Evolutionary conservation across 2,888 invertebrate genomes (phyloP), one percentile per base, ranked within the genome.

Genomic region (Scaptomyza cyrtandrae): DNA sequence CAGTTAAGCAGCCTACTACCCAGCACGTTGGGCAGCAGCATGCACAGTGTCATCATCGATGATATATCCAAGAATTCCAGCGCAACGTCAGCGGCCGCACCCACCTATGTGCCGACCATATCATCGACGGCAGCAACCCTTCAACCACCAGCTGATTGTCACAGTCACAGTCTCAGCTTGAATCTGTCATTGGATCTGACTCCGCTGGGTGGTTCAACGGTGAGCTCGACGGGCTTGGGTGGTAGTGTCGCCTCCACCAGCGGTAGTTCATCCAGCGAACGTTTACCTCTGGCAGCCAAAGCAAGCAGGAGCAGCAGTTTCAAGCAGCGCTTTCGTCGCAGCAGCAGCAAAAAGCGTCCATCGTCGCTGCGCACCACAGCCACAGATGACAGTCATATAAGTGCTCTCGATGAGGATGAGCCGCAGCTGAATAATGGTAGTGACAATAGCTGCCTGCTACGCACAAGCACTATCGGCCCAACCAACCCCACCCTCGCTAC

Each of bases 391-490:
- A 77, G 71, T 16, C 44, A 58, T 14, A 62, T 56, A 33, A 52
- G 93, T 73, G 94, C 94, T 72, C 94, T 94, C 52, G 94, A 94
- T 33, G 89, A 91, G 39, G 89, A 88, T 37, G 93, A 94, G n/a
- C 93, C 94, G 5, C 93, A 94, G 27, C 91, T 95, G 19, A 95
- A 95, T 80, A 96, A 96, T 88, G 95, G 95, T 46, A 93, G 95
- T 50, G 96, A 96, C 86, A 96, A 95, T 87, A 94, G 95, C 16
- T 95, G 95, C 48, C 73, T 91, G 29, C 54, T 82, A 68, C 24
- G 80, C 64, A 27, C 10, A 46, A 49, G 46, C 67, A 63, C 46
- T 69, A 19, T 49, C 94, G 33, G 92, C 94, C 5, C 37, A 1
- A 14, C 7, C 39, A 39, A 37, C 39, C 24, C 37, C 52, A 52